Evolutionary conservation across 2,797 vertebrate species (phyloP), one percentile per base, ranked within the genome.

Genomic region (Melanotaenia pygmaea): DNA sequence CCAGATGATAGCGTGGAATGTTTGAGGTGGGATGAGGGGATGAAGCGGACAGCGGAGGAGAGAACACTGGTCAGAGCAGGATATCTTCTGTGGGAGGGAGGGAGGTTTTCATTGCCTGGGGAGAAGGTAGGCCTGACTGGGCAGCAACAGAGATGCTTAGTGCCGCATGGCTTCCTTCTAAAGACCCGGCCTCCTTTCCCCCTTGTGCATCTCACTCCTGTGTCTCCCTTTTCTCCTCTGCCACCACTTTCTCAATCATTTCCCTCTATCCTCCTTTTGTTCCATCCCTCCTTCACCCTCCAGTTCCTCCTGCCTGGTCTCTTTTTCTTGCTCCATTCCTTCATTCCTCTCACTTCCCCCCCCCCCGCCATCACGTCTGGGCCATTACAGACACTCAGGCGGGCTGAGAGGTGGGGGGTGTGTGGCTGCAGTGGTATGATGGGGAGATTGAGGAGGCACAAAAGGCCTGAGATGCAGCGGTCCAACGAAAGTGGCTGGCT

Each of bases 151-250:
- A 96, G 94, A 95, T 89, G 96, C 96, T 98, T 97, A 98, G 96
- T 99, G 96, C 97, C 94, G 97, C 97, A 95, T 95, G 95, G 95
- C 95, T 97, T 96, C 95, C 94, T 95, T 94, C 95, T 95, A 98
- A 98, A 98, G 97, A 94, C 95, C 89, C 77, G 91, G 90, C 91
- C 95, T 94, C 92, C 93, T 94, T 89, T 90, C 1, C 57, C 50
- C 94, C 94, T 90, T 50, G 86, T 86, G 93, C 95, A 95, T 96
- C 94, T 90, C 88, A 78, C 93, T 93, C 91, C 81, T n/a, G 64
- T 87, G 86, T 93, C 94, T 94, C 95, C 93, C 64, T 79, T 81
- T 70, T 90, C 85, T 78, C 71, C 82, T 75, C 78, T 28, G 7
- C 70, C 81, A 60, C 68, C 81, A 70, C 84, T 84, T 69, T 77